phyloP scores from a whole-genome alignment of 2,113 vertebrate species.

The Grammomys surdaster region DNA sequence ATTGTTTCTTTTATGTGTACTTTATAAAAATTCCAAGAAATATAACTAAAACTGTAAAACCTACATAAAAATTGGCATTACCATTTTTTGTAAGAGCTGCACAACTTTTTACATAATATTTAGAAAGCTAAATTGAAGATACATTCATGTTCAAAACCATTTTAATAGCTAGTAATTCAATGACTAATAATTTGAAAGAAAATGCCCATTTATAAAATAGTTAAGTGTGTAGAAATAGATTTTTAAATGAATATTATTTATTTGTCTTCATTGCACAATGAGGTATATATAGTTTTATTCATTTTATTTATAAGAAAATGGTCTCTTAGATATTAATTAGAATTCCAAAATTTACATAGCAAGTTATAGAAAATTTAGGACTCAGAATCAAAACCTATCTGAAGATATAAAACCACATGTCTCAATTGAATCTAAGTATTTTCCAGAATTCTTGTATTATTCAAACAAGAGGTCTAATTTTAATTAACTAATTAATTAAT shows the following conservation, averaged over 20 bases:
- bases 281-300: not conserved
- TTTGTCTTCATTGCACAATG: not conserved
- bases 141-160: not conserved
- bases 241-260: slow-evolving; percentile 33
- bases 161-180: slow-evolving; percentile 25
- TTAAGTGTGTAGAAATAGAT: not conserved
- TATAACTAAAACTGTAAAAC: not conserved
- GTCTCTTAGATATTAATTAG: not conserved
- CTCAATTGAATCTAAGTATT: not conserved
- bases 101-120: not conserved
- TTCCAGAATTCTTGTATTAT: not conserved
- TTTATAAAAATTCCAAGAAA: not conserved
- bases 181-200: slow-evolving; percentile 2
- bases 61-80: not conserved
- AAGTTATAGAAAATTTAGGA: not conserved
- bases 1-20: slow-evolving; percentile 3
- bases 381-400: not conserved
- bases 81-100: not conserved
- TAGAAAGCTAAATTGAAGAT: not conserved
- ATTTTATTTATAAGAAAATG: not conserved
- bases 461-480: not conserved
- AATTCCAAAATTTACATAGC: not conserved
- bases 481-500: too few species aligned
- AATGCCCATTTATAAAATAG: not conserved
- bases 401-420: not conserved